Evolutionary conservation across 2,113 vertebrate genomes (phyloP).

Genomic region (Colistium nudipinnis): DNA sequence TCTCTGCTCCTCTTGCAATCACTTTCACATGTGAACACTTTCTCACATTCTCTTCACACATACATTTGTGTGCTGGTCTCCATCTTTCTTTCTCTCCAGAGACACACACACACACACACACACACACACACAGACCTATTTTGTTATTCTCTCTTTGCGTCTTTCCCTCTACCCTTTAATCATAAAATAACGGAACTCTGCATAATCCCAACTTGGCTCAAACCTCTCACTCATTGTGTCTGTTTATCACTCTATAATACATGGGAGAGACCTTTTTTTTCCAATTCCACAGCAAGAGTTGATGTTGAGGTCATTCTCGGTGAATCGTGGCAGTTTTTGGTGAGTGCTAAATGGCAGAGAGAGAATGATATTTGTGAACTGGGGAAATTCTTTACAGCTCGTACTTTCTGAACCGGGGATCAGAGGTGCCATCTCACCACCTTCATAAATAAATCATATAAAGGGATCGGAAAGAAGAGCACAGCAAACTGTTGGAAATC

Average conservation of each 20-base stretch:
- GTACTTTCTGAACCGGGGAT: constrained; percentile 10
- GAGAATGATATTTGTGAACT: not conserved
- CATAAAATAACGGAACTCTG: constrained; percentile 32
- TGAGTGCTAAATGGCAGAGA: constrained; percentile 14
- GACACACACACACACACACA: not conserved
- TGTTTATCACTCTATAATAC: constrained; percentile 24
- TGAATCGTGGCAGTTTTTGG: constrained; percentile 15
- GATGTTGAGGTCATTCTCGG: not conserved
- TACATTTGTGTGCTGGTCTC: not conserved
- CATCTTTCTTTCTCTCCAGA: not conserved
- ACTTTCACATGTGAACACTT: constrained; percentile 35
- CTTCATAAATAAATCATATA: not conserved
- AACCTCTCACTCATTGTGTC: constrained; percentile 18
- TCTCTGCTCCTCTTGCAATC: constrained; percentile 50
- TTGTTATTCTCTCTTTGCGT: constrained; percentile 36
- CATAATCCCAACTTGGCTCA: constrained; percentile 33
- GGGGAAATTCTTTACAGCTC: not conserved
- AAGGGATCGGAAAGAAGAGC: no score
- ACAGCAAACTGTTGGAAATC: no score
- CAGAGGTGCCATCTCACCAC: constrained; percentile 9
- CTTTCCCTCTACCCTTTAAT: constrained; percentile 42
- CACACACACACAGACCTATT: constrained; percentile 13
- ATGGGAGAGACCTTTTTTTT: constrained; percentile 14
- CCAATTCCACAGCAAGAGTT: not conserved
- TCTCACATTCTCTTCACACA: constrained; percentile 16